These are phyloP conservation scores for Holotrichia oblita DNA, from an alignment of 1,140 invertebrate species.

Conservation along the genomic window DNA sequence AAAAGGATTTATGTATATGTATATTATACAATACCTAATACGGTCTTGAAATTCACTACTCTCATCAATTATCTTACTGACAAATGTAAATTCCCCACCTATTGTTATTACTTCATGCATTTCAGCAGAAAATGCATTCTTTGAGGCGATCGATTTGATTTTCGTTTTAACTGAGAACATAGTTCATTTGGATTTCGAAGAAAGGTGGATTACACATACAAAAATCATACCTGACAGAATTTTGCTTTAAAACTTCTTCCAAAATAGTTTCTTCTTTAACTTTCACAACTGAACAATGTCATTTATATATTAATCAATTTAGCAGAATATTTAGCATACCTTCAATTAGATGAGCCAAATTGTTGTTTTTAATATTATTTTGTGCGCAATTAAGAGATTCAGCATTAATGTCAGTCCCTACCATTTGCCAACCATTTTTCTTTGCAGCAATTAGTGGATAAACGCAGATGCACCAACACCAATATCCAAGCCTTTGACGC, in stretches of 20 bases:
- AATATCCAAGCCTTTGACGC: constrained; percentile 82
- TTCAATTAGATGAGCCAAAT: constrained; percentile 74
- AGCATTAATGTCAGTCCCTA: constrained; percentile 86
- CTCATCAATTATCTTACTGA: constrained; percentile 84
- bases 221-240: constrained; percentile 73
- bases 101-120: constrained; percentile 78
- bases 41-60: constrained; percentile 70
- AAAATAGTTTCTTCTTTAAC: too few relatives aligned
- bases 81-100: constrained; percentile 90
- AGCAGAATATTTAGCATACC: constrained; percentile 57
- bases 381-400: constrained; percentile 75
- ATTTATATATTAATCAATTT: constrained; percentile 33
- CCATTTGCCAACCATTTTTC: constrained; percentile 85
- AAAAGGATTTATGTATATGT: constrained; percentile 25
- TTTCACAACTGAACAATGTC: too few relatives aligned
- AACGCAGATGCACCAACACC: constrained; percentile 92
- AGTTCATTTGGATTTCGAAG: constrained; percentile 77
- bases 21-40: constrained; percentile 64
- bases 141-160: constrained; percentile 67
- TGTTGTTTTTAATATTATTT: constrained; percentile 83
- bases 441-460: constrained; percentile 86
- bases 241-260: constrained; percentile 60
- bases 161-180: constrained; percentile 65
- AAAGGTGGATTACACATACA: constrained; percentile 98
- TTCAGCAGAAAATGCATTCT: constrained; percentile 76